phyloP scores from a whole-genome alignment of 2,797 vertebrate genomes.

The Phrynocephalus vlangalii region DNA sequence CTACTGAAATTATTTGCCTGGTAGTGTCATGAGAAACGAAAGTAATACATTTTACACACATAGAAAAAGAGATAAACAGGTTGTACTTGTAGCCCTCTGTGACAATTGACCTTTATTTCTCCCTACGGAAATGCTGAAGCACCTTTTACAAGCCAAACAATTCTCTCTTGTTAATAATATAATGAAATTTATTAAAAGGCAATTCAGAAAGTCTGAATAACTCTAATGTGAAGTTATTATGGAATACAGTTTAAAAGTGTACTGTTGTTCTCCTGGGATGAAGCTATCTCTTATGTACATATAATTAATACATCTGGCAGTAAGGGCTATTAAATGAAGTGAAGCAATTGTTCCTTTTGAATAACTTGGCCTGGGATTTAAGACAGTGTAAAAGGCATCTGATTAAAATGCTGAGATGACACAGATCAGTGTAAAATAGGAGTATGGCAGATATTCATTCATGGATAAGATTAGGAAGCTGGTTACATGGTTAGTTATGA shows the following conservation, averaged over 20 bases:
- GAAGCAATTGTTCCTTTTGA: conserved; percentile 66
- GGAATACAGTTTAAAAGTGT: conserved; percentile 40
- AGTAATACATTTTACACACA: neutral
- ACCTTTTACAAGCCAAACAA: conserved; percentile 7
- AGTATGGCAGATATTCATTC: conserved; percentile 42
- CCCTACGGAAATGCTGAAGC: neutral
- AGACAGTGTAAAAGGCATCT: conserved; percentile 72
- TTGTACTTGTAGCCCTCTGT: neutral
- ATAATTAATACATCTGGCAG: conserved; percentile 75
- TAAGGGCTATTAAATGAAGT: conserved; percentile 70
- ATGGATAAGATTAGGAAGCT: conserved; percentile 46
- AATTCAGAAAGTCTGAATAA: conserved; percentile 33
- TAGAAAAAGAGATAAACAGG: neutral
- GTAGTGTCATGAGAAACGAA: neutral
- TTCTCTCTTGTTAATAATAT: conserved; percentile 34
- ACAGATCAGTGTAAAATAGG: conserved; percentile 61
- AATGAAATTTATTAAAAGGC: conserved; percentile 29
- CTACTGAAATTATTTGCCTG: neutral
- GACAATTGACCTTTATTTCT: neutral
- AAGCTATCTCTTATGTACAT: conserved; percentile 64
- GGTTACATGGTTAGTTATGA: no score
- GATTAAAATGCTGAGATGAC: conserved; percentile 68
- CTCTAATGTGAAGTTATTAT: conserved; percentile 21
- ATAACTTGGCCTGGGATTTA: conserved; percentile 68
- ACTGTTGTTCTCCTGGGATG: conserved; percentile 51